Evolutionary conservation across 1,140 invertebrate species (phyloP).

Genomic region (Drosophila gunungcola): DNA sequence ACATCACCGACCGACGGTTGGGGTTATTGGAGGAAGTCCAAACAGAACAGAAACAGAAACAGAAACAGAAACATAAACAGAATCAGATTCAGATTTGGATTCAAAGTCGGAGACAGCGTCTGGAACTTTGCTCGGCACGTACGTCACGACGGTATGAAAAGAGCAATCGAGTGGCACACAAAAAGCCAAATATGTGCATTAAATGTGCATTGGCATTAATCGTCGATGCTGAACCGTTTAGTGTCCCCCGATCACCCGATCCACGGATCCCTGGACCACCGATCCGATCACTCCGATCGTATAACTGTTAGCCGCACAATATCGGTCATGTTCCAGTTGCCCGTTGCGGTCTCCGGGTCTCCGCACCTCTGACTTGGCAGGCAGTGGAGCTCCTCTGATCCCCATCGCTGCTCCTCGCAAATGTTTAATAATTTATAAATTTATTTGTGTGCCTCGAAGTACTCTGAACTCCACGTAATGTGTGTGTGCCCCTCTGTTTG

Average conservation of each 20-base stretch:
- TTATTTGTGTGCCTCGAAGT: slow-evolving; percentile 59
- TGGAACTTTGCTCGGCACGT: slow-evolving; percentile 68
- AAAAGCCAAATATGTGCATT: slow-evolving; percentile 77
- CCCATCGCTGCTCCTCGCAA: slow-evolving; percentile 15
- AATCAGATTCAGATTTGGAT: slow-evolving; percentile 30
- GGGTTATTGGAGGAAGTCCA: not conserved
- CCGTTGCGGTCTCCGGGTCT: slow-evolving; percentile 51
- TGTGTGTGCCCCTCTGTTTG: slow-evolving; percentile 12
- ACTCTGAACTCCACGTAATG: slow-evolving; percentile 72
- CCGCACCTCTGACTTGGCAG: slow-evolving; percentile 72
- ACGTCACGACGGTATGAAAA: slow-evolving; percentile 74
- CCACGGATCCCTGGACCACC: not conserved
- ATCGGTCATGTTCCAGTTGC: slow-evolving; percentile 82
- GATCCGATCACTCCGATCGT: slow-evolving; percentile 21
- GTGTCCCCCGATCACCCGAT: slow-evolving; percentile 7
- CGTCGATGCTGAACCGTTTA: slow-evolving; percentile 73
- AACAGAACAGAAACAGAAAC: too few species aligned
- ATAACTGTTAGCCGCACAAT: slow-evolving; percentile 78
- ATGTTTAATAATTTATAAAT: slow-evolving; percentile 83
- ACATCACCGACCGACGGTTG: slow-evolving; percentile 51
- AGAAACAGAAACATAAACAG: slow-evolving; percentile 19
- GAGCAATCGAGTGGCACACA: slow-evolving; percentile 69
- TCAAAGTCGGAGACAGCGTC: slow-evolving; percentile 28
- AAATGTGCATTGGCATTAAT: slow-evolving; percentile 82
- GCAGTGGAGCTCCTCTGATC: slow-evolving; percentile 30